These are phyloP conservation scores for Griposia aprilina DNA, from an alignment of 2,888 invertebrate genomes.

Conservation along the genomic window DNA sequence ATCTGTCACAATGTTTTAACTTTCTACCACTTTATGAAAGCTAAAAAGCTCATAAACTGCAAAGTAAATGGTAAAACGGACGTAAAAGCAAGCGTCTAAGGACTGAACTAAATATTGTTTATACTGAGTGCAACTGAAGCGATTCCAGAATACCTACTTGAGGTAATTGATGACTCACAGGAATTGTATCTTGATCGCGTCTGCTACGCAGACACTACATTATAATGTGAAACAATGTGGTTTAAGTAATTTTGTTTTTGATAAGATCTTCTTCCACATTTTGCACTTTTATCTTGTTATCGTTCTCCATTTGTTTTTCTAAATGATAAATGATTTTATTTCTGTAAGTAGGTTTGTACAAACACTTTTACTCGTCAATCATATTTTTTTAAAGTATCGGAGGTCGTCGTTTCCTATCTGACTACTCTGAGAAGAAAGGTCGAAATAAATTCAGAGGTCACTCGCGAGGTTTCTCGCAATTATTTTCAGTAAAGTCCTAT, in stretches of 20 bases:
- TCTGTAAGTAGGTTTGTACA: too few species aligned
- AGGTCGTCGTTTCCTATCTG: too few species aligned
- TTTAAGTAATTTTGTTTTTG: conserved; percentile 4
- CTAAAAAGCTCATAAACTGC: neutral
- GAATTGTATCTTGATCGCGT: conserved; percentile 35
- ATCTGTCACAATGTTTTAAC: neutral
- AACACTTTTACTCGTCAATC: too few species aligned
- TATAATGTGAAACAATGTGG: conserved; percentile 17
- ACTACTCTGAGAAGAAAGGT: too few species aligned
- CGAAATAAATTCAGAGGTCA: too few species aligned
- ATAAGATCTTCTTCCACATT: neutral
- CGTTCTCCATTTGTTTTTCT: neutral
- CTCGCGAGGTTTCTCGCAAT: too few species aligned
- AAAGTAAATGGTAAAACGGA: neutral
- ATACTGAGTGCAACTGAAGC: conserved; percentile 33
- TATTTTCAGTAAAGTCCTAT: neutral
- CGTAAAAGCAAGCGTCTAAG: neutral
- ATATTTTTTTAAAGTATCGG: too few species aligned
- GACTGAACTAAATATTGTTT: conserved; percentile 25
- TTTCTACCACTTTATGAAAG: neutral
- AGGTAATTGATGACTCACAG: conserved; percentile 44
- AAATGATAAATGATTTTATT: too few species aligned
- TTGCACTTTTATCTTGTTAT: neutral
- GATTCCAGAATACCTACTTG: conserved; percentile 38
- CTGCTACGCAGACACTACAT: conserved; percentile 26